Conservation (phyloP, 35 echinoderm and acorn worm genomes). For the Anneissia japonica region DNA sequence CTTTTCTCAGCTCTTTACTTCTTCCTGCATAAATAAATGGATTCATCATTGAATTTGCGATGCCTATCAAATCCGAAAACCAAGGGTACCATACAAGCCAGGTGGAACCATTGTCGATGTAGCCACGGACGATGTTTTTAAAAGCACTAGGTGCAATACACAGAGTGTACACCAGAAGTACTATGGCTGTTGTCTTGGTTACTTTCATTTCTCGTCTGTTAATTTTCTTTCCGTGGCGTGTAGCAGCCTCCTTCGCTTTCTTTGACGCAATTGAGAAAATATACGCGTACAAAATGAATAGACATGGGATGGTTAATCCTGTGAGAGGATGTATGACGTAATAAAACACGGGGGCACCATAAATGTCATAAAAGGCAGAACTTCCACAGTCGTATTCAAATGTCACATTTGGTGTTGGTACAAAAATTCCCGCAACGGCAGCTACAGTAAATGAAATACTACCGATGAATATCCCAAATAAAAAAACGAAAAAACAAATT, state of each 20-base stretch:
- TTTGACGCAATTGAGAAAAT: not conserved
- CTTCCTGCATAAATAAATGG: not conserved
- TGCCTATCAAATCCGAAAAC: not conserved
- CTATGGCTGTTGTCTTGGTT: not conserved
- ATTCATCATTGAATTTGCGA: not conserved
- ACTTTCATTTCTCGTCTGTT: not conserved
- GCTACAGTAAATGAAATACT: not conserved
- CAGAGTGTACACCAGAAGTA: not conserved
- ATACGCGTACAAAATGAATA: not conserved
- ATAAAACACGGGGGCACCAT: not conserved
- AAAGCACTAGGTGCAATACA: not conserved
- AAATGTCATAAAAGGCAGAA: not conserved
- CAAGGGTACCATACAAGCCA: not conserved
- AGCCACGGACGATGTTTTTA: not conserved
- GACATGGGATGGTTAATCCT: not conserved
- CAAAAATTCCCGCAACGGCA: not conserved
- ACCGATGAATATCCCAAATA: not conserved
- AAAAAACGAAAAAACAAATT: not conserved
- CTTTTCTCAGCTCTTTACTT: not conserved
- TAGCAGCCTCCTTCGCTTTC: not conserved
- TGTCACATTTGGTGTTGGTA: not conserved
- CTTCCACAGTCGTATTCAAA: not conserved
- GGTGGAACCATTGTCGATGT: not conserved
- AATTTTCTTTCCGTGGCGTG: not conserved
- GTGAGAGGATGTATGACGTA: not conserved